Evolutionary conservation across 2,797 vertebrate genomes (phyloP), one percentile per base, ranked within the genome.

Genomic region (Tragelaphus eurycerus): DNA sequence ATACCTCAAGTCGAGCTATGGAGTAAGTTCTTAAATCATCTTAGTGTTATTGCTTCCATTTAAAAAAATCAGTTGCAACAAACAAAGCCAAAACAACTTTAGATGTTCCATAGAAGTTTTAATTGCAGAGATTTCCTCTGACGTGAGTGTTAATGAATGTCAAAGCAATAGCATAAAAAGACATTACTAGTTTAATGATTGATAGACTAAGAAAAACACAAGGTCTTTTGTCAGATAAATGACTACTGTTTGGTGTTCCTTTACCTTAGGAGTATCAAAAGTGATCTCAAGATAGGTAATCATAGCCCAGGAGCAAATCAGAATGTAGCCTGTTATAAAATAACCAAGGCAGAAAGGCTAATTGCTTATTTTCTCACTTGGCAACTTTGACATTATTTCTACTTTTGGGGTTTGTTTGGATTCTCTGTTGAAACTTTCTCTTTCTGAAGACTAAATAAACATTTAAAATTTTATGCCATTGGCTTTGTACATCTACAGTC

Each of bases 171-270:
- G 98, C 98, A 98, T 98, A 99, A 98, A 96, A 99, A 99, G 98
- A 98, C 98, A 99, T 98, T 98, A 98, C 98, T 98, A 98, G 98
- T 98, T 99, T 99, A 99, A 99, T 99, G 99, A 99, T 99, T 99
- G 98, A 99, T 98, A 98, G 98, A 98, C 98, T 97, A 98, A 98
- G 98, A 98, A 98, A 98, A 98, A 98, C 98, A 98, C 89, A 98
- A 99, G 98, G 98, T 98, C 98, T 98, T 98, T 99, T 98, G 98
- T 98, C 98, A 98, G 98, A 99, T 99, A 99, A 98, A 98, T 98
- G 98, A 98, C 98, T 99, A 98, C 98, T 98, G 98, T 99, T 99
- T 98, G 98, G 97, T 98, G 98, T 98, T 98, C 98, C 98, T 99
- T 98, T 99, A 98, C 98, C 98, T 98, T 98, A 98, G 96, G 98